A percentile compares a stretch with the other conserved stretches of the same genome.
phyloP scores from a whole-genome alignment of 1,140 invertebrate genomes.

The Steinernema khuongi region DNA sequence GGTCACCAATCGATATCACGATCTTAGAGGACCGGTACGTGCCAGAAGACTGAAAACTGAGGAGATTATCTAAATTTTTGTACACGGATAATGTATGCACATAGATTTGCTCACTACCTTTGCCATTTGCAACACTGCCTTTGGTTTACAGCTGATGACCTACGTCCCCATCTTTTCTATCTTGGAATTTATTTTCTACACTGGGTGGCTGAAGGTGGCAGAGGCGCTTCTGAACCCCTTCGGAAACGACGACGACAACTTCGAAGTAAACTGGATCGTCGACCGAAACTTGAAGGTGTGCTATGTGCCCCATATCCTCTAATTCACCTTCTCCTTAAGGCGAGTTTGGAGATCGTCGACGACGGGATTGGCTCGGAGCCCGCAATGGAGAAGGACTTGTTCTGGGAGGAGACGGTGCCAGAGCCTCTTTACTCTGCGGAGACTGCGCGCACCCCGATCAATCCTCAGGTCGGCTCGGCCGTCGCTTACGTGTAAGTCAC shows the following conservation, averaged over 20 bases:
- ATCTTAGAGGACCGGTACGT: background rate
- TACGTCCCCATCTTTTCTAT: constrained; percentile 82
- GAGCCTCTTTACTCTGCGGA: constrained; percentile 29
- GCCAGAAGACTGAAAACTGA: background rate
- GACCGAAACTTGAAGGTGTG: constrained; percentile 35
- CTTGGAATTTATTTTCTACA: constrained; percentile 81
- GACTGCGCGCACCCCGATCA: constrained; percentile 19
- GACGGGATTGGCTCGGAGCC: constrained; percentile 22
- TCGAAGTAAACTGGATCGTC: constrained; percentile 41
- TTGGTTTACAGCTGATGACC: constrained; percentile 14
- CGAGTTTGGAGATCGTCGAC: constrained; percentile 31
- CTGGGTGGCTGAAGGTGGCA: constrained; percentile 86
- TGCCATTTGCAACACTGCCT: no score
- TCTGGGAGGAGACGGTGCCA: constrained; percentile 28
- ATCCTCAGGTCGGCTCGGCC: background rate
- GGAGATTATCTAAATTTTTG: no score
- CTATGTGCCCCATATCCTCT: constrained; percentile 9
- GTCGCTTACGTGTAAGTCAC: background rate
- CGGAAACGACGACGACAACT: constrained; percentile 72
- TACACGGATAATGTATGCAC: no score
- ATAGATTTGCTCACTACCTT: no score
- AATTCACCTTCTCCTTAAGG: constrained; percentile 24
- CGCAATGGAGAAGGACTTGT: constrained; percentile 30
- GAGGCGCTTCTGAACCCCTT: constrained; percentile 85
- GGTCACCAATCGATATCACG: background rate